These are phyloP conservation scores for Sebastolobus alascanus DNA, from an alignment of 2,797 vertebrate species.

Conservation along the genomic window DNA sequence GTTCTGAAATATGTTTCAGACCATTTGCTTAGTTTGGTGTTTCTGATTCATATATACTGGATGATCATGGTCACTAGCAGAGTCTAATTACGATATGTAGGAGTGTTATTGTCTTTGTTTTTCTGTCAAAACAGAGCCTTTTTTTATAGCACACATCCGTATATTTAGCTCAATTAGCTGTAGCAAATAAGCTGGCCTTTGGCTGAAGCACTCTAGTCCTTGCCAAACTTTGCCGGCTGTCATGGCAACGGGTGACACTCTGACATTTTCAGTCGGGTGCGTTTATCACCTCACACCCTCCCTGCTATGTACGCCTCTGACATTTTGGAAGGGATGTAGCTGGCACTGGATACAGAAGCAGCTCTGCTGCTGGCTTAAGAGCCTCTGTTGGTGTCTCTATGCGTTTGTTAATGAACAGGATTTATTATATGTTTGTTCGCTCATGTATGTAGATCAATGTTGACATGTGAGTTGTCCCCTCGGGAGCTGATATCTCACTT, in stretches of 20 bases:
- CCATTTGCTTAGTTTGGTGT: slow-evolving; percentile 2
- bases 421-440: slow-evolving; percentile 21
- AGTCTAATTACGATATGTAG: slow-evolving; percentile 25
- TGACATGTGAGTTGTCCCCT: slow-evolving; percentile 37
- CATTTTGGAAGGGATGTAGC: slow-evolving; percentile 76
- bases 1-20: slow-evolving; percentile 5
- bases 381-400: slow-evolving; percentile 14
- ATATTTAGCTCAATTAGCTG: slow-evolving; percentile 71
- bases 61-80: slow-evolving; percentile 20
- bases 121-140: slow-evolving; percentile 10
- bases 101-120: slow-evolving; percentile 24
- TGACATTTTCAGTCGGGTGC: slow-evolving; percentile 80
- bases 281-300: slow-evolving; percentile 76
- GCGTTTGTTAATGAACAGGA: slow-evolving; percentile 25
- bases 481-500: slow-evolving; percentile 40
- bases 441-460: slow-evolving; percentile 33
- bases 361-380: slow-evolving; percentile 37
- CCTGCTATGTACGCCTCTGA: slow-evolving; percentile 72
- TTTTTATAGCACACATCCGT: slow-evolving; percentile 33
- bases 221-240: slow-evolving; percentile 81
- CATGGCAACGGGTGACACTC: slow-evolving; percentile 80
- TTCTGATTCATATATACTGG: slow-evolving; percentile 16
- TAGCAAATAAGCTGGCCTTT: slow-evolving; percentile 80
- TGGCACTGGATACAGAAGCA: slow-evolving; percentile 40
- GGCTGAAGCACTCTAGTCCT: slow-evolving; percentile 62